Evolutionary conservation across 2,888 invertebrate genomes (phyloP), one percentile per base, ranked within the genome.

Genomic region (Pharmacophagus antenor): DNA sequence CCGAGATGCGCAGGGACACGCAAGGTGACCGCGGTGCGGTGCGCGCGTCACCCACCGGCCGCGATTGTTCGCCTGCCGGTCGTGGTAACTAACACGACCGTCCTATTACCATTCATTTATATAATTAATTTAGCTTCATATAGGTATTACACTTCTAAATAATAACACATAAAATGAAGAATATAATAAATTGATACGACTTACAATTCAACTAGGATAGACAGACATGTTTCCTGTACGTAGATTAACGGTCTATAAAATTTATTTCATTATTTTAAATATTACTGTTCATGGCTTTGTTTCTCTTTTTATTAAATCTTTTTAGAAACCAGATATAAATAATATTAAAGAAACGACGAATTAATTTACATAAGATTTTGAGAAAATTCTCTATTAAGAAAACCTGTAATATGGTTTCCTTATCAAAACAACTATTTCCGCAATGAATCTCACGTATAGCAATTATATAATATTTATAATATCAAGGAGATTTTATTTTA

Each of bases 1-100:
- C 85, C 84, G 86, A 81, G 82, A 83, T 79, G 82, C 68, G 76
- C 77, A 82, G 72, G 84, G 82, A 85, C 86, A 80, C 67, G 73
- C 56, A 88, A 88, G 88, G 89, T 88, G 88, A 88, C 89, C 86
- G 85, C 73, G 64, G 59, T 61, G 51, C 52, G 63, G 67, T 61
- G 44, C 52, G 63, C 67, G 66, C 67, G 67, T 64, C 66, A 64
- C 61, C 59, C 49, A 25, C 62, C n/a, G n/a, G n/a, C n/a, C 21
- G 51, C 56, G 58, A 60, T 61, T 63, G 62, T 54, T 51, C 41
- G 61, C 52, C 22, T 56, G 56, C 53, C 61, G 56, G 48, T 61
- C 61, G 56, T 52, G 41, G 48, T 52, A 56, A 56, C 58, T 58
- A n/a, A 57, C 54, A 37, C 42, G 56, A 60, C 42, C 44, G 52